These are phyloP conservation scores for Botrylloides violaceus DNA, from an alignment of 23 tunicate genomes.

Conservation along the genomic window DNA sequence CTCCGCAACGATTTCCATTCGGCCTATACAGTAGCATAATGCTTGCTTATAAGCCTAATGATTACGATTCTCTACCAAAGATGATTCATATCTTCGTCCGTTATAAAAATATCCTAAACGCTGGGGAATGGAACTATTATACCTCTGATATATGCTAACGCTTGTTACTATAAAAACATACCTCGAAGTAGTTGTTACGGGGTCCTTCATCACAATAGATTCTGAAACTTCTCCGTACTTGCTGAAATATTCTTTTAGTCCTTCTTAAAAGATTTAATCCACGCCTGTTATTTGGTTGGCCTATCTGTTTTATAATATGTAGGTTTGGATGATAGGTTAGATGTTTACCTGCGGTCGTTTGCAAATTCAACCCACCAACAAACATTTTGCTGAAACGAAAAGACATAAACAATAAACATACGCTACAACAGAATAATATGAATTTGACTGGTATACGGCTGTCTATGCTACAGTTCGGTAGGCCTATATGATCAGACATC, in stretches of 20 bases:
- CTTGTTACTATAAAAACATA: too few species aligned
- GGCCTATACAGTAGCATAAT: too few species aligned
- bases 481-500: too few species aligned
- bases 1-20: too few species aligned
- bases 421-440: neutral
- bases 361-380: slow-evolving; percentile 86
- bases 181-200: slow-evolving; percentile 77
- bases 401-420: neutral
- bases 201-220: slow-evolving; percentile 89
- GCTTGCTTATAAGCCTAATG: too few species aligned
- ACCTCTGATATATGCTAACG: too few species aligned
- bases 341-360: slow-evolving; percentile 81
- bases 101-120: too few species aligned
- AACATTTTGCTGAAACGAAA: slow-evolving; percentile 81
- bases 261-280: slow-evolving; percentile 37
- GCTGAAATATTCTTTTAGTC: slow-evolving; percentile 90
- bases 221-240: slow-evolving; percentile 83
- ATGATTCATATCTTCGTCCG: too few species aligned
- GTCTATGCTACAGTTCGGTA: too few species aligned
- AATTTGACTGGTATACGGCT: too few species aligned
- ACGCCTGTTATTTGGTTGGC: neutral
- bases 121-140: too few species aligned
- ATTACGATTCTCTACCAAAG: too few species aligned
- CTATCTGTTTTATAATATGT: neutral
- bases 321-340: neutral